A percentile compares a stretch with the other conserved stretches of the same genome.
These are phyloP conservation scores for Acrocephalus arundinaceus DNA, from an alignment of 2,113 vertebrate species.

Conservation along the genomic window DNA sequence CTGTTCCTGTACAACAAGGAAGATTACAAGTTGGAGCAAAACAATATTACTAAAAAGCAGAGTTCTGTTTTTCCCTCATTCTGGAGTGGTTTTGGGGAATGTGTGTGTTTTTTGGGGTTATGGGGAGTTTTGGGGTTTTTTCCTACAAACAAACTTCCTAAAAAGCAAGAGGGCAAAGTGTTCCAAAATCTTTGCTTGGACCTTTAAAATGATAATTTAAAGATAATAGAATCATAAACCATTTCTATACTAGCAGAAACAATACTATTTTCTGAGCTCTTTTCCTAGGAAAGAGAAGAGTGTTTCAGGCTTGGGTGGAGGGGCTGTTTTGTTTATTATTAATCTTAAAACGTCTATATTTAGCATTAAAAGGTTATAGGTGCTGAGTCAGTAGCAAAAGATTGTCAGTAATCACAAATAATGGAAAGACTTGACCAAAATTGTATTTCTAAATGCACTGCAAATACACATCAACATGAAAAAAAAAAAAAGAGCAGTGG, in stretches of 20 bases:
- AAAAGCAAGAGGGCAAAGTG: neutral
- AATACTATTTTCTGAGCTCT: neutral
- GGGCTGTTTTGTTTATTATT: neutral
- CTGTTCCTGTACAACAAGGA: neutral
- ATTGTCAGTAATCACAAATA: neutral
- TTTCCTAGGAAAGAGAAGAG: neutral
- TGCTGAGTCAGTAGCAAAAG: neutral
- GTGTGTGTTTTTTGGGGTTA: neutral
- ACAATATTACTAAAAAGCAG: neutral
- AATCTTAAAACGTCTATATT: neutral
- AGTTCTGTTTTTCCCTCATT: neutral
- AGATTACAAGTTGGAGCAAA: neutral
- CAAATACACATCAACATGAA: neutral
- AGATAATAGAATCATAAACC: neutral
- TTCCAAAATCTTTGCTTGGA: neutral
- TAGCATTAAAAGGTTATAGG: neutral
- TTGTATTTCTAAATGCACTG: neutral
- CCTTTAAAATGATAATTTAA: neutral
- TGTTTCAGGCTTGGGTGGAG: neutral
- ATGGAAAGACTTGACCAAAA: neutral
- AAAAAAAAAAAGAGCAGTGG: neutral
- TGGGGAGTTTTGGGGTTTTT: rapidly evolving
- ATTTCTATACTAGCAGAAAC: neutral
- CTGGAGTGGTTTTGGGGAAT: neutral
- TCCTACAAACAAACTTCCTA: neutral